Evolutionary conservation across 1,140 invertebrate genomes (phyloP).

Genomic region (Phthorimaea operculella): DNA sequence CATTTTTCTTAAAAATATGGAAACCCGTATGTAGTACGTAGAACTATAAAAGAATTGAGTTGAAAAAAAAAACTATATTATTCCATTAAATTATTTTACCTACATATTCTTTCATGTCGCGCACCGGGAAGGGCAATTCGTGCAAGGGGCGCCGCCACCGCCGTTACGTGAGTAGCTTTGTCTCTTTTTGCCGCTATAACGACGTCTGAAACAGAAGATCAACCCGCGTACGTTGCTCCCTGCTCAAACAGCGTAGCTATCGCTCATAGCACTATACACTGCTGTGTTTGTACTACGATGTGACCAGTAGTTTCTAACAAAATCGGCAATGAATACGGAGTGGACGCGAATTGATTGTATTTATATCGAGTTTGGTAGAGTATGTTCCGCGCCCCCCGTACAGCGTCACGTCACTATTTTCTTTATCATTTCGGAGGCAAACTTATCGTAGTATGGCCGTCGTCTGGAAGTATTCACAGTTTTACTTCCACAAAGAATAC

Average conservation of each 20-base stretch:
- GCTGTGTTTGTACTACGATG: slow-evolving; percentile 5
- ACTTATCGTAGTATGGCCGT: slow-evolving; percentile 68
- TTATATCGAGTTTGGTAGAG: not conserved
- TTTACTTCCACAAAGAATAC: slow-evolving; percentile 70
- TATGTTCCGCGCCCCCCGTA: slow-evolving; percentile 1
- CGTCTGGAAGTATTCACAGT: slow-evolving; percentile 66
- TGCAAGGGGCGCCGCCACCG: not conserved
- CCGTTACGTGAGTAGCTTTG: not conserved
- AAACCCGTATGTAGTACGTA: too few relatives aligned
- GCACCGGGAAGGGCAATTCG: not conserved
- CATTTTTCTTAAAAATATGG: too few relatives aligned
- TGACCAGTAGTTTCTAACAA: not conserved
- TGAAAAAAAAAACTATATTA: too few relatives aligned
- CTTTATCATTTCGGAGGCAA: slow-evolving; percentile 66
- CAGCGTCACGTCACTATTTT: slow-evolving; percentile 52
- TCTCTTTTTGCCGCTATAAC: not conserved
- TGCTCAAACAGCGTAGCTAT: slow-evolving; percentile 1
- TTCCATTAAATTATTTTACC: too few relatives aligned
- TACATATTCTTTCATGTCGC: too few relatives aligned
- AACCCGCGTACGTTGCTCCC: not conserved
- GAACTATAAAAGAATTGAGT: too few relatives aligned
- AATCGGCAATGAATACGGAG: slow-evolving; percentile 16
- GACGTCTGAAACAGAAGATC: not conserved
- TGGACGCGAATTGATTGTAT: slow-evolving; percentile 6
- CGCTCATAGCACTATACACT: slow-evolving; percentile 14